Percentiles rank a stretch among this genome's conserved stretches.
Evolutionary conservation across 1,140 invertebrate species (phyloP).

Genomic region (Aphaenogaster floridana): DNA sequence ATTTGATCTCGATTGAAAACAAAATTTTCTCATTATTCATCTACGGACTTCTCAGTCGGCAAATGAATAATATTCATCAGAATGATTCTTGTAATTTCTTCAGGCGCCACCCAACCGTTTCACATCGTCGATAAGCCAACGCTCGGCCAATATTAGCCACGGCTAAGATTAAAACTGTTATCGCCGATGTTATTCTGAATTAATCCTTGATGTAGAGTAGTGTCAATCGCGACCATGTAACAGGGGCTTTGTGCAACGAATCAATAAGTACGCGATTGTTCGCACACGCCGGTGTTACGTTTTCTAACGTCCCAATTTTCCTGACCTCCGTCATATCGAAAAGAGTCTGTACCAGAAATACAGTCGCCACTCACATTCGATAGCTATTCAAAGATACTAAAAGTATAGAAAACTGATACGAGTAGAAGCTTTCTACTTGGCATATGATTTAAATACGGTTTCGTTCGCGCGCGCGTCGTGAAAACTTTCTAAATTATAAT

Average conservation of each 20-base stretch:
- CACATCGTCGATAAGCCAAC: constrained; percentile 57
- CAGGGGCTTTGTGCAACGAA: constrained; percentile 41
- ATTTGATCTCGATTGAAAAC: not conserved
- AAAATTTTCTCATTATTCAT: constrained; percentile 13
- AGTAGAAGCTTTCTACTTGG: constrained; percentile 12
- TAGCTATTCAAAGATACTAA: constrained; percentile 31
- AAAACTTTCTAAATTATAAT: not conserved
- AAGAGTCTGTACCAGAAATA: constrained; percentile 38
- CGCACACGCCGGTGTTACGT: constrained; percentile 31
- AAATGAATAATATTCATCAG: constrained; percentile 50
- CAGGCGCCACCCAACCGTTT: constrained; percentile 63
- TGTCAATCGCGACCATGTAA: constrained; percentile 34
- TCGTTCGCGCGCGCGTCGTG: not conserved
- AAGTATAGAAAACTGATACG: constrained; percentile 38
- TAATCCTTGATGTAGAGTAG: constrained; percentile 63
- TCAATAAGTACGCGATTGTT: constrained; percentile 50
- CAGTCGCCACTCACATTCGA: constrained; percentile 21
- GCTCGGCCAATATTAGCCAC: constrained; percentile 68
- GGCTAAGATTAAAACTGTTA: constrained; percentile 75
- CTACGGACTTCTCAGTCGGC: constrained; percentile 7
- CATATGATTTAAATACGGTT: constrained; percentile 8
- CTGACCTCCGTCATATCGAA: constrained; percentile 57
- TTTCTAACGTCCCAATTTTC: constrained; percentile 63
- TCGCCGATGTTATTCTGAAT: constrained; percentile 71
- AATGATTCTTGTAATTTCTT: constrained; percentile 49